Conservation (phyloP, 2,888 invertebrate species). For the Coleophora deauratella region DNA sequence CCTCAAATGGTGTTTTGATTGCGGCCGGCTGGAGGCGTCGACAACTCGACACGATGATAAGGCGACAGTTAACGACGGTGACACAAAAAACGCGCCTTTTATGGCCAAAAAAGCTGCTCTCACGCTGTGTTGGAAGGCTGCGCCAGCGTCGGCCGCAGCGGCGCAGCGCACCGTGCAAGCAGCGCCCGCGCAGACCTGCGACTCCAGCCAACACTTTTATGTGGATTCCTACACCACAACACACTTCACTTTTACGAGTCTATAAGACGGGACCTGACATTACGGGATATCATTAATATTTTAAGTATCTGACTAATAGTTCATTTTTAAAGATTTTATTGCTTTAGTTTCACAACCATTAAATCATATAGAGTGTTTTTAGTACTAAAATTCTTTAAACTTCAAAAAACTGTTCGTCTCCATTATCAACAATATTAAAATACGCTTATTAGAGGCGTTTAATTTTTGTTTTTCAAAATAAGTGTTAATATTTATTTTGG, state of each 20-base stretch:
- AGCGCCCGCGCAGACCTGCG: too few species aligned
- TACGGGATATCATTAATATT: conserved; percentile 52
- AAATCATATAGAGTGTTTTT: too few species aligned
- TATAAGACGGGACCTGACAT: conserved; percentile 46
- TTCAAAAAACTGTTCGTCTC: neutral
- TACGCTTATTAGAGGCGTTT: neutral
- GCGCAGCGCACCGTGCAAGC: too few species aligned
- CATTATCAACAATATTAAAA: neutral
- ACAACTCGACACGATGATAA: conserved; percentile 72
- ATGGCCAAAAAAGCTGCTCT: conserved; percentile 54
- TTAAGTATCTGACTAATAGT: conserved; percentile 44
- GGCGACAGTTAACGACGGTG: conserved; percentile 54
- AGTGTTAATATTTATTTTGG: conserved; percentile 13
- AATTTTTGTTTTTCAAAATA: neutral
- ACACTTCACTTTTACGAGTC: conserved; percentile 60
- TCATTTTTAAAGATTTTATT: conserved; percentile 30
- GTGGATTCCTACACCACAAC: conserved; percentile 55
- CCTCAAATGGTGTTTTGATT: conserved; percentile 71
- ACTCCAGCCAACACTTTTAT: conserved; percentile 35
- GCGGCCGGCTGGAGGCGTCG: conserved; percentile 71
- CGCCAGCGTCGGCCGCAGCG: conserved; percentile 15
- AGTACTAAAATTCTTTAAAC: too few species aligned
- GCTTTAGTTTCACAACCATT: conserved; percentile 12
- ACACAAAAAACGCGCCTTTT: conserved; percentile 64
- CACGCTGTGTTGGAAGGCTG: conserved; percentile 25